Evolutionary conservation across 2,888 invertebrate species (phyloP), one percentile per base, ranked within the genome.

Genomic region (Erebia epiphron): DNA sequence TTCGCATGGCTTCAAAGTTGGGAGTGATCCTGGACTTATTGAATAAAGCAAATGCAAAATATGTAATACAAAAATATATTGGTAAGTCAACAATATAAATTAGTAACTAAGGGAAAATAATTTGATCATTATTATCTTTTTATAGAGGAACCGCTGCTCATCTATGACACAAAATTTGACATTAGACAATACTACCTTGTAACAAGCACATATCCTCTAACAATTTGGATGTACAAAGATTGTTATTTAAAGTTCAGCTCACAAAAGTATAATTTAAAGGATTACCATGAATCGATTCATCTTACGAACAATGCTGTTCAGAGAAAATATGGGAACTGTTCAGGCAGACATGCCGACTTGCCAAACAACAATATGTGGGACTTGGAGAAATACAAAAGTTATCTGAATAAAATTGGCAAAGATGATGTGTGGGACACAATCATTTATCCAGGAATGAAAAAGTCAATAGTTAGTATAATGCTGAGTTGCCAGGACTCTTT

Each of bases 171-270:
- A 0, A 98, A 98, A 91, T 98, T 98, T 84, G 98, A 98, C 82
- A 97, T 98, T 75, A 95, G 98, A 10, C 97, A 98, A 87, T 98
- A 98, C 95, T 98, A 98, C 86, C 88, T 98, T 67, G 96, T 98
- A 0, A 97, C 97, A 56, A 96, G 95, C 77, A 96, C 96, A 77
- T 95, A 94, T 77, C 97, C 97, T 0, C 91, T 98, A 65, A 96
- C 96, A 0, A 95, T 98, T 80, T 98, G 98, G 97, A 95, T 97
- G 90, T 98, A 98, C 87, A 96, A 94, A 94, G 89, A 97, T 80
- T 97, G 97, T 80, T 97, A 98, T 82, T 91, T 98, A 66, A 94
- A 98, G 75, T 98, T 98, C 86, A 98, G 98, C 84, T 97, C 97
- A 0, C 96, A 96, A 85, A 96, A 96, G 67, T 98, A 96, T 85